Evolutionary conservation across 2,113 vertebrate genomes (phyloP), one percentile per base, ranked within the genome.

Genomic region (Equus przewalskii): DNA sequence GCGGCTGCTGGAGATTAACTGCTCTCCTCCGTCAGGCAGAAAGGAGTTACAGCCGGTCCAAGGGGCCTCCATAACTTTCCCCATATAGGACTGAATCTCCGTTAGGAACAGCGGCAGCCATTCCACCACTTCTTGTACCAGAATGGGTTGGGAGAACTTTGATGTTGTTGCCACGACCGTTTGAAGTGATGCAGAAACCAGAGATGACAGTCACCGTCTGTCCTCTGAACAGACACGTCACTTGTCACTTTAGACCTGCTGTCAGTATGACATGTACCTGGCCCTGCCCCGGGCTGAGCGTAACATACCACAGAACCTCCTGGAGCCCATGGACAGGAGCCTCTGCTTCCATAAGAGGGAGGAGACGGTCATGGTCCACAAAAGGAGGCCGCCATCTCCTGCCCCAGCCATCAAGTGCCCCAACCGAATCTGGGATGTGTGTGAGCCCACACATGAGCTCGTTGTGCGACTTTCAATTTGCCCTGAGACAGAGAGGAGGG

Each of bases 261-360:
- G 51, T 54, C 51, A 54, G 51, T 54, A 14, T 54, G 51, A 54
- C 14, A 14, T 54, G 51, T 14, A 54, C 51, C 12, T 4, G 51
- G 51, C 51, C 13, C 12, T 2, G 51, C 51, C 3, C 44, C 30
- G 44, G 12, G 49, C 13, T 30, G 18, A 4, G 7, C 0, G 3
- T 49, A 44, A n/a, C 33, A 15, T 49, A 26, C 26, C 44, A 16
- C 28, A 19, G 28, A 54, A 8, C 49, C 28, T 78, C 46, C 44
- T 15, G 7, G 24, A 18, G 26, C 28, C 28, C 49, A 10, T 11
- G 49, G 33, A 15, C 18, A n/a, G 18, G 65, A 33, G 65, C 65
- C 65, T 69, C 16, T 69, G 15, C 18, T 69, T 49, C 26, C 46
- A 54, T 14, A 78, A 33, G 13, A 75, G 2, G 73, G 14, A 78